A percentile compares a stretch with the other conserved stretches of the same genome.
These are phyloP conservation scores for Cryptoprocta ferox DNA, from an alignment of 2,797 vertebrate species.

Conservation along the genomic window DNA sequence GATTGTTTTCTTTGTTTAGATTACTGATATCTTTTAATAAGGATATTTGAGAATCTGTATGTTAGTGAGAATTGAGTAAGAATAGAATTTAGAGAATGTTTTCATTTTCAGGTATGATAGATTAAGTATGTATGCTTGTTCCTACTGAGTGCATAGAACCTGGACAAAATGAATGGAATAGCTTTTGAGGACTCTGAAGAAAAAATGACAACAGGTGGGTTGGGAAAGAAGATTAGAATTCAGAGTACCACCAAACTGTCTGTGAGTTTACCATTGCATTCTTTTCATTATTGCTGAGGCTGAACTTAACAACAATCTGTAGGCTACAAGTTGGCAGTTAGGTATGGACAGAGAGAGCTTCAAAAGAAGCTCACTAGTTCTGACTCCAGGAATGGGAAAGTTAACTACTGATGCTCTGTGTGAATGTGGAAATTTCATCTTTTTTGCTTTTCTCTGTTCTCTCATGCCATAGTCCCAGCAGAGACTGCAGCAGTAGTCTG, in stretches of 20 bases:
- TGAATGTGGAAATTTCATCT: background rate
- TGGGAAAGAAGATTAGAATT: conserved; percentile 38
- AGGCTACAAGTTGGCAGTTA: background rate
- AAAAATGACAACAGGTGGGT: conserved; percentile 4
- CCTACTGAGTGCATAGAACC: conserved; percentile 9
- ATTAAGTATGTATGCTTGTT: background rate
- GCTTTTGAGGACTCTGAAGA: conserved; percentile 1
- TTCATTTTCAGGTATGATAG: background rate
- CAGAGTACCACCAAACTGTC: background rate
- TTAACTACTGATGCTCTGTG: background rate
- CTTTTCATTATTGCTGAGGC: background rate
- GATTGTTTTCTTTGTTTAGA: background rate
- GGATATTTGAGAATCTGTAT: conserved; percentile 7
- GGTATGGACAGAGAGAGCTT: background rate
- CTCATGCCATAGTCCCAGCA: background rate
- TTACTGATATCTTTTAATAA: conserved; percentile 13
- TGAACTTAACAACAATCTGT: background rate
- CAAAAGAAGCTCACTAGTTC: background rate
- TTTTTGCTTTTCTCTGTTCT: background rate
- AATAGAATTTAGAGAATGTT: conserved; percentile 17
- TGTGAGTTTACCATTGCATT: background rate
- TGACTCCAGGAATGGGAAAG: background rate
- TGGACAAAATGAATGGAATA: background rate
- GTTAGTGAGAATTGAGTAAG: background rate
- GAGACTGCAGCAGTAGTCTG: background rate